Conservation (phyloP, 2,888 invertebrate species). For the Chaetogeoica ovagalla region DNA sequence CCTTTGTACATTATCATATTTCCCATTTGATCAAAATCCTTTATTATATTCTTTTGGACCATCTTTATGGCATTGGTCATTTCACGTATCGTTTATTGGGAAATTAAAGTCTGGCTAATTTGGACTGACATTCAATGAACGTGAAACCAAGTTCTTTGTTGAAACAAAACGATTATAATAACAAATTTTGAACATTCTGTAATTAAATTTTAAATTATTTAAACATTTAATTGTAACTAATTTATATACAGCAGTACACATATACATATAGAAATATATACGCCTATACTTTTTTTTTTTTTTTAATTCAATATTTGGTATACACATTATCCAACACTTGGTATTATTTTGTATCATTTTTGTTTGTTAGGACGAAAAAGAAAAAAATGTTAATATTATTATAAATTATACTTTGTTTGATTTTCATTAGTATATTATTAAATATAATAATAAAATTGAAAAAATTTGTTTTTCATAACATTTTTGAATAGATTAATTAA, state of each 20-base stretch:
- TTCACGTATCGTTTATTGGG: too few species aligned
- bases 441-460: background rate
- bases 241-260: background rate
- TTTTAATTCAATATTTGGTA: background rate
- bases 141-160: background rate
- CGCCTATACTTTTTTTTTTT: too few species aligned
- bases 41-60: too few species aligned
- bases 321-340: background rate
- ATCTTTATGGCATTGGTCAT: too few species aligned
- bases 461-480: background rate
- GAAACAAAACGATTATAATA: background rate
- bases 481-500: background rate
- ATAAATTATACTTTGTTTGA: background rate
- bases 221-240: background rate
- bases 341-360: background rate
- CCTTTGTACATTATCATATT: too few species aligned
- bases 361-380: background rate
- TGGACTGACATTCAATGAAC: background rate
- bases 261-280: background rate
- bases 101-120: background rate
- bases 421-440: background rate
- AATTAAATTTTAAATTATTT: background rate
- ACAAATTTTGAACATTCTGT: background rate
- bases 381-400: background rate
- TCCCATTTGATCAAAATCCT: too few species aligned